Percentiles rank a stretch among this genome's conserved stretches.
Evolutionary conservation across 2,113 vertebrate species (phyloP).

Genomic region (Crotalus viridis): DNA sequence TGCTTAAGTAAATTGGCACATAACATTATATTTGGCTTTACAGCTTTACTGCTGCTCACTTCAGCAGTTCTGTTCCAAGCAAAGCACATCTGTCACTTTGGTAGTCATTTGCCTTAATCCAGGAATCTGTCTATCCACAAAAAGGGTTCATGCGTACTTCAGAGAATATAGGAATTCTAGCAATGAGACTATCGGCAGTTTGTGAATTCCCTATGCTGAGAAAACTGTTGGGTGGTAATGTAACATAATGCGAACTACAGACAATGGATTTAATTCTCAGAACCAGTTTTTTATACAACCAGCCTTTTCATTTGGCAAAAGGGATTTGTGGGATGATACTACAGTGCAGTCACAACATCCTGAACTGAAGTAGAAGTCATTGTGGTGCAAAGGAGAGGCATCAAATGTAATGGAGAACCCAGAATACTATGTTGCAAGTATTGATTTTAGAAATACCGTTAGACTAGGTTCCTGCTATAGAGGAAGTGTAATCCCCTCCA

Average conservation of each 20-base stretch:
- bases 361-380: neutral
- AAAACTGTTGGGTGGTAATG: neutral
- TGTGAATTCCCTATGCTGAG: neutral
- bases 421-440: neutral
- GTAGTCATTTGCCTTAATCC: conserved; percentile 12
- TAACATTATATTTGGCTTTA: conserved; percentile 19
- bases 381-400: neutral
- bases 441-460: neutral
- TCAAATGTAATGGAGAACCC: neutral
- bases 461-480: neutral
- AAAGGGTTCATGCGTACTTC: neutral
- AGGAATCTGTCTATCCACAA: neutral
- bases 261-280: neutral
- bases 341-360: neutral
- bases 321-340: neutral
- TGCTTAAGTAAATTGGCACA: conserved; percentile 32
- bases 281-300: neutral
- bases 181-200: neutral
- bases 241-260: neutral
- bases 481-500: neutral
- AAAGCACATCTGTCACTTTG: conserved; percentile 15
- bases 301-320: neutral
- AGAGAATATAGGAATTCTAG: neutral
- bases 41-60: conserved; percentile 10
- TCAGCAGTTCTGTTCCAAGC: conserved; percentile 17